phyloP scores from a whole-genome alignment of 2,797 vertebrate genomes.

The Rhadinocentrus ornatus region DNA sequence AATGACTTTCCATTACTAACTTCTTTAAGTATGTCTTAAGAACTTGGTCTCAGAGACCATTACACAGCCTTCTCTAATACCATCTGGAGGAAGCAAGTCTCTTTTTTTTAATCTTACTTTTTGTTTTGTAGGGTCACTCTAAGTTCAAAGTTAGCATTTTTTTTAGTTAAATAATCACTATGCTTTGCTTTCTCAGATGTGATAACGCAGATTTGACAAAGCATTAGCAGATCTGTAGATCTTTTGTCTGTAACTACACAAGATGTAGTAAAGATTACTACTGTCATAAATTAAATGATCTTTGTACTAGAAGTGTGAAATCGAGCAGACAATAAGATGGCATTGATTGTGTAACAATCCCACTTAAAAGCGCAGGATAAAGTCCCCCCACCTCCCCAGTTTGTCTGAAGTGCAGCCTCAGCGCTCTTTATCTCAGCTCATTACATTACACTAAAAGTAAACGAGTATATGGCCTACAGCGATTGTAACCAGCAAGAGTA shows the following conservation, averaged over 20 bases:
- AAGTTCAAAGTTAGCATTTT: not conserved
- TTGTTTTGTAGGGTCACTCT: not conserved
- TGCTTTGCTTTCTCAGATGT: not conserved
- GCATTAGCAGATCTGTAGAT: conserved; percentile 1
- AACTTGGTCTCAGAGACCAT: not conserved
- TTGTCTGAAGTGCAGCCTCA: conserved; percentile 1
- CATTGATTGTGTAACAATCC: conserved; percentile 49
- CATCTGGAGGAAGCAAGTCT: not conserved
- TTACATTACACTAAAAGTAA: conserved; percentile 31
- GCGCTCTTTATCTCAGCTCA: conserved; percentile 21
- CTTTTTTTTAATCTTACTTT: not conserved
- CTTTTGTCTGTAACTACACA: conserved; percentile 24
- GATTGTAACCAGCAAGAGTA: conserved; percentile 21
- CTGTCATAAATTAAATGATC: conserved; percentile 53
- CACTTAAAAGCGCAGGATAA: conserved; percentile 30
- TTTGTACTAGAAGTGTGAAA: conserved; percentile 50
- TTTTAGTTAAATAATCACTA: not conserved
- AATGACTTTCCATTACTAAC: not conserved
- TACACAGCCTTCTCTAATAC: not conserved
- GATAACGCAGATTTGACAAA: not conserved
- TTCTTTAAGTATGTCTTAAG: not conserved
- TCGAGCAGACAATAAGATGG: conserved; percentile 42
- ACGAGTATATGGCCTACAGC: conserved; percentile 30
- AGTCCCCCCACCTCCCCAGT: conserved; percentile 7
- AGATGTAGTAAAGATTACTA: conserved; percentile 34